These are phyloP conservation scores for Eupeodes corollae DNA, from an alignment of 1,140 invertebrate genomes.

Conservation along the genomic window DNA sequence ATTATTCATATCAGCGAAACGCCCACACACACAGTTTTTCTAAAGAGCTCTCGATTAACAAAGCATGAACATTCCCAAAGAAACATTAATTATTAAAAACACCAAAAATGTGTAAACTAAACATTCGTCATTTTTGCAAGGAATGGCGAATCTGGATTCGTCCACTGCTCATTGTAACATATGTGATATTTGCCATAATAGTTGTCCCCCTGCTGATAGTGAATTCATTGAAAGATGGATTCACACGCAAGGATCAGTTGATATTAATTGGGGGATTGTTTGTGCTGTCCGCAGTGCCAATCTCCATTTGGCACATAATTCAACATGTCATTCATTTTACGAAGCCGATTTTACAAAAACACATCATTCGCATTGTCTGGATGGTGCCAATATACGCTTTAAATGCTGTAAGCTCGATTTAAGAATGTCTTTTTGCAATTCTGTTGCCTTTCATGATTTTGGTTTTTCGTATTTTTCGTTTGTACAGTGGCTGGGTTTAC, in stretches of 20 bases:
- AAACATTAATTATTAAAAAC: too few species aligned
- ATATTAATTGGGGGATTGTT: constrained; percentile 80
- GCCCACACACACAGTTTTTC: too few species aligned
- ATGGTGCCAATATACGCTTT: constrained; percentile 96
- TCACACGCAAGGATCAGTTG: constrained; percentile 61
- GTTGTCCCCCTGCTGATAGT: constrained; percentile 71
- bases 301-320: constrained; percentile 88
- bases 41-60: too few species aligned
- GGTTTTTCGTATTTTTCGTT: neutral
- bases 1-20: too few species aligned
- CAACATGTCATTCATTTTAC: constrained; percentile 91
- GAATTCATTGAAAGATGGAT: constrained; percentile 59
- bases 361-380: constrained; percentile 93
- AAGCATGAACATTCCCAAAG: too few species aligned
- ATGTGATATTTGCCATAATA: constrained; percentile 67
- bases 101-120: constrained; percentile 19
- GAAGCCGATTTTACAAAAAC: constrained; percentile 83
- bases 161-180: constrained; percentile 66
- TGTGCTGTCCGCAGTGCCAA: constrained; percentile 78
- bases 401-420: constrained; percentile 66
- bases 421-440: neutral
- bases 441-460: neutral
- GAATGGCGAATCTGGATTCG: constrained; percentile 83
- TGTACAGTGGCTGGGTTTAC: constrained; percentile 68
- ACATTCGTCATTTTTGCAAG: constrained; percentile 41